Base-by-base conservation (phyloP, 2,888 invertebrate genomes). In the Sarcophaga caerulescens region DNA sequence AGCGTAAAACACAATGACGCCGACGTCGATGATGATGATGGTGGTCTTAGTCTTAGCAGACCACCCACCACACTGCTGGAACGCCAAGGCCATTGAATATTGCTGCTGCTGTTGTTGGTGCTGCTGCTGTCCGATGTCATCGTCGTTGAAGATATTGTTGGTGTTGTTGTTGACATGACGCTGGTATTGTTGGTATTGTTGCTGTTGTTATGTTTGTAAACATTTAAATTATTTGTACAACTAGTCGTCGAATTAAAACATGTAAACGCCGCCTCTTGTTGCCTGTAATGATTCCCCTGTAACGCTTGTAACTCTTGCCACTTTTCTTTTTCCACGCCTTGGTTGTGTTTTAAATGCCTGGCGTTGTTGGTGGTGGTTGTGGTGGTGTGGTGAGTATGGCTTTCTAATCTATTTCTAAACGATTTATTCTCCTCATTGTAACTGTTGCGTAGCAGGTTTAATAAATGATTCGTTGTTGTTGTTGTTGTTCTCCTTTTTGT, bases 1-100 rank as follows among this genome's bases (percentile, higher is more conserved):
- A 92, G 87, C 65, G 89, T 85, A 76, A 90, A 88, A 84, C 91
- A 82, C 35, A 35, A 35, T 79, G 89, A 91, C 77, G 90, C 89
- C 75, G 88, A 79, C 21, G 84, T 74, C 45, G 85, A 84, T 21
- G 47, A 47, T 47, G 47, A 14, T 11, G 47, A 17, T 52, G 52
- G 1, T 14, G 52, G 1, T 52, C 5, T 52, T 14, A 75, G 81
- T 52, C 65, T 81, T 21, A 86, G 65, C 57, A 86, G 65, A 66
- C 75, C 35, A 52, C 78, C 57, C 62, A 75, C 52, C 66, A 35
- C 8, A 35, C 35, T 35, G 10, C 8, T 35, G 35, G 35, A 0
- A 8, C 68, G 79, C 57, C 65, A 69, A 21, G 57, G 70, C 57
- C 52, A 52, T 14, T 1, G 52, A 1, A 17, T 44, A 66, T n/a